Conservation (phyloP, 2,888 invertebrate species). For the Pyrgus malvae region DNA sequence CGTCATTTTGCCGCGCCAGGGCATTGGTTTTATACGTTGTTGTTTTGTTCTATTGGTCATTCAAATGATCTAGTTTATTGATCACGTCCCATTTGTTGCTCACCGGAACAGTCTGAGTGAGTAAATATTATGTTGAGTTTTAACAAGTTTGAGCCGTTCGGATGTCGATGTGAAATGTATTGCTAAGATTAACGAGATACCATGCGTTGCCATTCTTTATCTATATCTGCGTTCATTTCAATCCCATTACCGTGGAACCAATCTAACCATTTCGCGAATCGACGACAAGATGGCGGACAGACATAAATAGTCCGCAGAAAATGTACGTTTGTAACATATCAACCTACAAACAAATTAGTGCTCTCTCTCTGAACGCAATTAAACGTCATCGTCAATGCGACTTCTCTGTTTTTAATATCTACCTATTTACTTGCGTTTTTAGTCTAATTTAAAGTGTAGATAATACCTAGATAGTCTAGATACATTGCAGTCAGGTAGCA, state of each 20-base stretch:
- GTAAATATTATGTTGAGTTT: conserved; percentile 22
- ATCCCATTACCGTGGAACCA: conserved; percentile 35
- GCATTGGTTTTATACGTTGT: conserved; percentile 67
- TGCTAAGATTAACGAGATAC: background rate
- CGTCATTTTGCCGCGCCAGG: conserved; percentile 69
- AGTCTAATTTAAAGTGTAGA: too few species aligned
- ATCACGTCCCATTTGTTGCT: conserved; percentile 51
- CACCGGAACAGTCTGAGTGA: conserved; percentile 41
- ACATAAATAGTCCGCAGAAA: conserved; percentile 63
- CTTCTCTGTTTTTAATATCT: background rate
- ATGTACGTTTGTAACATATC: conserved; percentile 62
- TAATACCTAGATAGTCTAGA: background rate
- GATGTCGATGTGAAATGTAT: background rate
- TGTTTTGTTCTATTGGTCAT: conserved; percentile 65
- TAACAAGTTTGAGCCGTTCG: too few species aligned
- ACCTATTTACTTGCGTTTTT: too few species aligned
- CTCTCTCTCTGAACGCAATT: conserved; percentile 41
- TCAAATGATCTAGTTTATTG: conserved; percentile 62
- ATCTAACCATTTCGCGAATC: conserved; percentile 60
- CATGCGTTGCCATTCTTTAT: background rate
- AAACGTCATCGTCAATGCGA: conserved; percentile 37
- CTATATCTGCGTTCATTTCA: conserved; percentile 26
- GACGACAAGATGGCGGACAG: conserved; percentile 73
- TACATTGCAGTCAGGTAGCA: background rate
- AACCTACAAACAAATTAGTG: conserved; percentile 51